Percentiles rank a stretch among this genome's conserved stretches.
These are phyloP conservation scores for Cydia fagiglandana DNA, from an alignment of 1,140 invertebrate species.

Conservation along the genomic window DNA sequence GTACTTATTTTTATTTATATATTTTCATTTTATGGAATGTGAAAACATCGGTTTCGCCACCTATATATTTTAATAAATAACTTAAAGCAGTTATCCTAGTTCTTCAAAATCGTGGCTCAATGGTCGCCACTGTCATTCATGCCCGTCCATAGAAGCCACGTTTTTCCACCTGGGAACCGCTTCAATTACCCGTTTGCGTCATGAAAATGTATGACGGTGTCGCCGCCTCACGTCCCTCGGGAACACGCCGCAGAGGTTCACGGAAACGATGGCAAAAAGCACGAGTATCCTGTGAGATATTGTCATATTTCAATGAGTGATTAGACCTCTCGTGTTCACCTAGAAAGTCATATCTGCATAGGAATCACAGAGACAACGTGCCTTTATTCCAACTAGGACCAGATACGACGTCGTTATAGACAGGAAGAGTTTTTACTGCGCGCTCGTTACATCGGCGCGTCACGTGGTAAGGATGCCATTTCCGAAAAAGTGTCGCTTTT, in stretches of 20 bases:
- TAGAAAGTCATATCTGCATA: not conserved
- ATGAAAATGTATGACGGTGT: conserved; percentile 33
- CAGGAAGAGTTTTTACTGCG: conserved; percentile 12
- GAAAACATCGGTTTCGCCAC: too few relatives aligned
- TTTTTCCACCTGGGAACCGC: conserved; percentile 29
- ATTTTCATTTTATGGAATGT: too few relatives aligned
- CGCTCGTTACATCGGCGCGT: conserved; percentile 13
- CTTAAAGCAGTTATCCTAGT: not conserved
- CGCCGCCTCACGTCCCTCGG: conserved; percentile 18
- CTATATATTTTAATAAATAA: not conserved
- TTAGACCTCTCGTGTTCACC: not conserved
- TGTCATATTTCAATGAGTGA: conserved; percentile 30
- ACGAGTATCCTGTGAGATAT: conserved; percentile 5
- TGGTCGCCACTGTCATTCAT: conserved; percentile 16
- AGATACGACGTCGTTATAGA: not conserved
- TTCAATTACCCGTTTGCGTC: conserved; percentile 31
- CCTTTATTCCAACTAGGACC: not conserved
- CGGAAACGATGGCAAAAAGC: conserved; percentile 10
- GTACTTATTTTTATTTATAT: too few relatives aligned
- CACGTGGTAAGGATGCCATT: conserved; percentile 15
- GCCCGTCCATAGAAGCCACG: conserved; percentile 6
- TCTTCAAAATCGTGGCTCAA: conserved; percentile 1
- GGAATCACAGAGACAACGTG: not conserved
- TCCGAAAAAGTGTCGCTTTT: conserved; percentile 24
- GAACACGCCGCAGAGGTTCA: conserved; percentile 1